Evolutionary conservation across 2,888 invertebrate genomes (phyloP), one percentile per base, ranked within the genome.

Genomic region (Malacosoma neustria): DNA sequence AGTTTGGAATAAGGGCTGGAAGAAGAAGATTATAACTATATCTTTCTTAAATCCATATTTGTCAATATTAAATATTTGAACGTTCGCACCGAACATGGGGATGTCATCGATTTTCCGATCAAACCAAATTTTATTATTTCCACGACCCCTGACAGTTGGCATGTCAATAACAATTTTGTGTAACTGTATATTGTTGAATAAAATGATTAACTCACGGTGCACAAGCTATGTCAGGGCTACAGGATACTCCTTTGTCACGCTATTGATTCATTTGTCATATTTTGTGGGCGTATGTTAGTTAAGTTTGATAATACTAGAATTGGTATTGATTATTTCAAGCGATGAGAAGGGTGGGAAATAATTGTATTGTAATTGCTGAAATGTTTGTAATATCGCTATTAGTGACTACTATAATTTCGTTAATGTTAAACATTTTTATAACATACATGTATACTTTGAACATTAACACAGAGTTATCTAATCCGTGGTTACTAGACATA

Each of bases 181-280:
- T 79, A 79, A 82, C 72, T 48, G 72, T 72, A 80, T 70, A 81
- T 72, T 70, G 75, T 72, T 77, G 79, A 77, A 82, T 84, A 72
- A 81, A 82, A 82, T 81, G 79, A 84, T 84, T 82, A 84, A 81
- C 79, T 79, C 72, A 53, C 61, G 60, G 22, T 22, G 22, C 22
- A 9, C 22, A 9, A 22, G 22, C 22, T 36, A 33, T 15, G 15
- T 22, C 15, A 30, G 14, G 13, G 12, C 33, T 32, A 57, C 50
- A 57, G 58, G 49, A 32, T 54, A 58, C 12, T 45, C 40, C 22
- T 14, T 22, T 30, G 38, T 38, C 53, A 57, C 44, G 45, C 46
- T 13, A 51, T 45, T 34, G 32, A 43, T 44, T 33, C 36, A 54
- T 50, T 52, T 52, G 42, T 57, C 41, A 47, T 41, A 34, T 12